A percentile compares a stretch with the other conserved stretches of the same genome.
These are phyloP conservation scores for Oostethus manadensis DNA, from an alignment of 2,113 vertebrate genomes.

Conservation along the genomic window DNA sequence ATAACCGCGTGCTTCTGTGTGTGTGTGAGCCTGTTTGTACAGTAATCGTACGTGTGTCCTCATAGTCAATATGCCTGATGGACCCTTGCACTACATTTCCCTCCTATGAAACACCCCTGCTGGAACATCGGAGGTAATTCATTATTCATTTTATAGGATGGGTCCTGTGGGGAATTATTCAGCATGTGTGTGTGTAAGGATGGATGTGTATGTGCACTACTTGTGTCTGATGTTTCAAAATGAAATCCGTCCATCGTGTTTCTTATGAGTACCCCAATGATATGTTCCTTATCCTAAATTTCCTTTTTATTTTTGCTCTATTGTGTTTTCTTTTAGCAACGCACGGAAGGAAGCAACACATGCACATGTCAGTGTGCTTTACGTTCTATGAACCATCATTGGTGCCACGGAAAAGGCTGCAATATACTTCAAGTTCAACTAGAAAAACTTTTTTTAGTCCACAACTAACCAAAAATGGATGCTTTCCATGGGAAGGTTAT, in stretches of 20 bases:
- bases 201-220: neutral
- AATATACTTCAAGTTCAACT: no score
- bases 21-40: slow-evolving; percentile 15
- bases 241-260: neutral
- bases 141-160: slow-evolving; percentile 47
- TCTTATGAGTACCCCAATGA: neutral
- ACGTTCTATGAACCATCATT: no score
- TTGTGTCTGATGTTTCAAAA: neutral
- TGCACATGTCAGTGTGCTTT: no score
- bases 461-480: no score
- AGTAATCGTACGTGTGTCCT: slow-evolving; percentile 31
- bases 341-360: no score
- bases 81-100: slow-evolving; percentile 47
- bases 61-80: slow-evolving; percentile 50
- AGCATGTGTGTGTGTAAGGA: slow-evolving; percentile 5
- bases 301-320: neutral
- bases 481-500: no score
- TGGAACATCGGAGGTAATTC: slow-evolving; percentile 42
- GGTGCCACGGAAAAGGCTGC: no score
- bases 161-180: slow-evolving; percentile 28
- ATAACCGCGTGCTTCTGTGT: slow-evolving; percentile 39
- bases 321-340: no score
- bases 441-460: no score
- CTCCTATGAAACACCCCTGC: slow-evolving; percentile 35
- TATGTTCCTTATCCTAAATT: neutral